Base-by-base conservation (phyloP, 2,888 invertebrate genomes). In the Gymnoscelis rufifasciata region DNA sequence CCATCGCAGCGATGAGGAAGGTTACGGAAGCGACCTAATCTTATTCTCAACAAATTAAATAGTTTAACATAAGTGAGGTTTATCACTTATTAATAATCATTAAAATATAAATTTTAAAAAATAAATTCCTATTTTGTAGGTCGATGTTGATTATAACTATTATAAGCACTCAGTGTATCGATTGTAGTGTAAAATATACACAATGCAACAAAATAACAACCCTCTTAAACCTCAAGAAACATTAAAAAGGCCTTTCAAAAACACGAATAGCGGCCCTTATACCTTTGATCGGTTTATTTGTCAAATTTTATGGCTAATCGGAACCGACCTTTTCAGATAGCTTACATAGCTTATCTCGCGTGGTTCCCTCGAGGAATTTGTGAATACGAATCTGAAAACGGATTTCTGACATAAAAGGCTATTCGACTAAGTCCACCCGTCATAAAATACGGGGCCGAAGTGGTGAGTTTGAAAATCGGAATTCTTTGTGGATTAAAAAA, bases 391-490 rank as follows among this genome's bases (percentile, higher is more conserved):
- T 43, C 28, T 42, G 37, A 54, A 58, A 54, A 57, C 46, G 53
- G 56, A 53, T 60, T 56, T 52, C 42, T 42, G 41, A 49, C 38
- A 55, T 48, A 55, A 56, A 58, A 52, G 45, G 39, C 41, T 50
- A 37, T 50, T 54, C 27, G 43, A 28, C 46, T 50, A 54, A 52
- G 47, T 52, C 51, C 45, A 56, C 39, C 54, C 50, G 42, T 52
- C 48, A 51, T 57, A 59, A 59, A 57, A 57, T 19, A 19, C 38
- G 43, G 19, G 19, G 3, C 19, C 3, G 19, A 2, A 3, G 19
- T 19, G 19, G 19, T 19, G 19, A 19, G 19, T 3, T 5, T 19
- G 19, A 19, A 19, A 19, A 19, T 2, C 5, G 5, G 19, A 19
- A 19, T 3, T 19, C 19, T 19, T 19, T 19, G 19, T 19, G 2